Conservation (phyloP, 1,140 invertebrate genomes). For the Tetramorium alpestre region DNA sequence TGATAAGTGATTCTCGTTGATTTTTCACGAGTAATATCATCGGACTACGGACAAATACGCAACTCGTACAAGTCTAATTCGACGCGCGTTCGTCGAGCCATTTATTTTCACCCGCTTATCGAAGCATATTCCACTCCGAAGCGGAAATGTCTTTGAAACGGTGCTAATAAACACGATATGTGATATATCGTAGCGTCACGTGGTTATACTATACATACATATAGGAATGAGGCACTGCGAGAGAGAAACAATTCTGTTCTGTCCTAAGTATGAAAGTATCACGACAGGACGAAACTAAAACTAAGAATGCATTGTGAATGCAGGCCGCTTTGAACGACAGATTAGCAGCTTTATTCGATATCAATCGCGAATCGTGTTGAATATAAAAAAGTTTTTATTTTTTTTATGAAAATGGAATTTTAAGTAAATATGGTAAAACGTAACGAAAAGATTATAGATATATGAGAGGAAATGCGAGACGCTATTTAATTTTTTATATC, state of each 20-base stretch:
- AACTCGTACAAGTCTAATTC: conserved; percentile 45
- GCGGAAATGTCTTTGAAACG: conserved; percentile 65
- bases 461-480: conserved; percentile 63
- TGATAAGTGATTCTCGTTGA: conserved; percentile 34
- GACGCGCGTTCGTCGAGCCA: conserved; percentile 47
- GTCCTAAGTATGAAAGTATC: conserved; percentile 56
- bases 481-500: conserved; percentile 72
- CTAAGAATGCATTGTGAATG: background rate
- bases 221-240: conserved; percentile 62
- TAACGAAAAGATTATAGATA: conserved; percentile 59
- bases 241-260: conserved; percentile 45
- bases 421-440: conserved; percentile 58
- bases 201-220: conserved; percentile 46
- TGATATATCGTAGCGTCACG: conserved; percentile 60
- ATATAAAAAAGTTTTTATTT: conserved; percentile 72
- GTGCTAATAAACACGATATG: conserved; percentile 72
- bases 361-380: conserved; percentile 63
- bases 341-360: conserved; percentile 65
- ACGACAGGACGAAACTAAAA: conserved; percentile 19
- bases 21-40: conserved; percentile 28
- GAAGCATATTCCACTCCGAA: conserved; percentile 59
- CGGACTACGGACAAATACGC: background rate
- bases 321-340: conserved; percentile 53
- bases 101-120: conserved; percentile 51
- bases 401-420: conserved; percentile 69